Evolutionary conservation across 2,888 invertebrate genomes (phyloP).

Genomic region (Metallyticus violacea): DNA sequence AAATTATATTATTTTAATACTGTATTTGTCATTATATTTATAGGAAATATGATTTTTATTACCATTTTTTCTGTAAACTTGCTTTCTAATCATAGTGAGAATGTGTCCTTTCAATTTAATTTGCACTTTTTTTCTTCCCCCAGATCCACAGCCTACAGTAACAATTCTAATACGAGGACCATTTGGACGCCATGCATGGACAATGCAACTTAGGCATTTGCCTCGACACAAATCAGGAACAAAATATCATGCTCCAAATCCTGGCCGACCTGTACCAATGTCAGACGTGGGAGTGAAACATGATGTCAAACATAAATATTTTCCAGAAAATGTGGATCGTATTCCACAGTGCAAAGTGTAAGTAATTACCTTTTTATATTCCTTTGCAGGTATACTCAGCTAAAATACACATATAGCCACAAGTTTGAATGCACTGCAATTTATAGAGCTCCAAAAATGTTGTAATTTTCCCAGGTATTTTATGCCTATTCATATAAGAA

Average conservation of each 20-base stretch:
- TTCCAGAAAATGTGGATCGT: conserved; percentile 75
- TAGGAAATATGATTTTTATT: no score
- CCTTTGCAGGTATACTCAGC: no score
- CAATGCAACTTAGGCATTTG: conserved; percentile 80
- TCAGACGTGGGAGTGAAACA: conserved; percentile 65
- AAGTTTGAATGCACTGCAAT: no score
- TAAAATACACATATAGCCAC: no score
- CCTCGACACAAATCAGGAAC: conserved; percentile 77
- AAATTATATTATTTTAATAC: no score
- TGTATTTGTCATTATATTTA: no score
- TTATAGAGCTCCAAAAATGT: no score
- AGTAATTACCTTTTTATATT: conserved; percentile 43
- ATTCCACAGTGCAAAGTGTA: conserved; percentile 79
- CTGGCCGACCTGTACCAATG: conserved; percentile 73
- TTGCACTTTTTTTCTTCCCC: background rate
- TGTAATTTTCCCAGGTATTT: no score
- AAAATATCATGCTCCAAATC: conserved; percentile 56
- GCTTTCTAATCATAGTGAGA: no score
- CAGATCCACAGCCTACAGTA: conserved; percentile 90
- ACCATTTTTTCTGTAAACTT: no score
- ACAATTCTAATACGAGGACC: conserved; percentile 86
- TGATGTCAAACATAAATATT: conserved; percentile 69
- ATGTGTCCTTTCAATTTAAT: no score
- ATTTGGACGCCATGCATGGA: conserved; percentile 95
- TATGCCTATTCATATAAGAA: no score